phyloP scores from a whole-genome alignment of 1,140 invertebrate species.

The Melanaphis sacchari region DNA sequence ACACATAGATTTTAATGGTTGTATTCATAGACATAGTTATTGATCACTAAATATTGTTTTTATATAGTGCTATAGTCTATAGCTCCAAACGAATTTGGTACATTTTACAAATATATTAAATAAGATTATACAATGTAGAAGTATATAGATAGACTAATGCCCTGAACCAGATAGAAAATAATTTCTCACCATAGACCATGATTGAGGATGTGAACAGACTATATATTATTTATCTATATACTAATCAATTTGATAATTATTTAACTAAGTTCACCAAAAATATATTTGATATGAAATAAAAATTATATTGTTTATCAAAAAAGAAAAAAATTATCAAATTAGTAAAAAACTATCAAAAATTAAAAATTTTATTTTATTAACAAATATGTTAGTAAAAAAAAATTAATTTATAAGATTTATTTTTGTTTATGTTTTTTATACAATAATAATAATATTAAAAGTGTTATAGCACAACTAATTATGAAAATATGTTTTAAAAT shows the following conservation, averaged over 20 bases:
- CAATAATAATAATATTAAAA: background rate
- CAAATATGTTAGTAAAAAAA: constrained; percentile 23
- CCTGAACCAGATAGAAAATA: no score
- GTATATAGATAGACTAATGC: no score
- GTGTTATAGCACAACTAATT: background rate
- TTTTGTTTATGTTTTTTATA: background rate
- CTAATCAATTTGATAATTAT: background rate
- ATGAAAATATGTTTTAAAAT: background rate
- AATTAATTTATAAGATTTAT: background rate
- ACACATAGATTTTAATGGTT: no score
- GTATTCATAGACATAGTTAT: no score
- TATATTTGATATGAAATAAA: background rate
- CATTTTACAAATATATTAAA: no score
- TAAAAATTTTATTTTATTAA: background rate
- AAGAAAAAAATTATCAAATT: background rate
- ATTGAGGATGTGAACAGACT: no score
- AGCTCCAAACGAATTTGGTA: no score
- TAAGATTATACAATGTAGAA: no score
- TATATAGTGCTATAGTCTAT: no score
- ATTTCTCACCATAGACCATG: no score
- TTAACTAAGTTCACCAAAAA: background rate
- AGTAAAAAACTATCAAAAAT: background rate
- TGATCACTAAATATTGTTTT: no score
- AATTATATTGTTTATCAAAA: background rate
- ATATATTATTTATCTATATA: background rate